A percentile compares a stretch with the other conserved stretches of the same genome.
These are phyloP conservation scores for Tragelaphus imberbis DNA, from an alignment of 2,113 vertebrate species.

Conservation along the genomic window DNA sequence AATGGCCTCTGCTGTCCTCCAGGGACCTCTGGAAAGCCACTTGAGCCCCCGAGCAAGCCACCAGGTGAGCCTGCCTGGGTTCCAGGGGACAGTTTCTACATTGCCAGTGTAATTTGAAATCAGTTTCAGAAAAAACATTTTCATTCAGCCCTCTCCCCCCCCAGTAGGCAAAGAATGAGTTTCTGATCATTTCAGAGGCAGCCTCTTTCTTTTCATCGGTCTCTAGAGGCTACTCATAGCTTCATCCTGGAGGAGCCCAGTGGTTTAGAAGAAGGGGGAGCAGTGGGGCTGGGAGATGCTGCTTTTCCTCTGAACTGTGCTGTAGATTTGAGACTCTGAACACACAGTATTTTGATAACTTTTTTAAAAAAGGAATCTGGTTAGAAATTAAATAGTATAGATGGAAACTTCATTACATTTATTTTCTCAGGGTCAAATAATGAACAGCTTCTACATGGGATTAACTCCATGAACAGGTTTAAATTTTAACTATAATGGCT, in stretches of 20 bases:
- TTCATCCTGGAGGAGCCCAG: background rate
- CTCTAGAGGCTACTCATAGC: background rate
- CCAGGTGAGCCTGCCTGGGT: background rate
- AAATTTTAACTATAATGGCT: background rate
- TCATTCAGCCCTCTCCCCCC: background rate
- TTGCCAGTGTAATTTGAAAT: background rate
- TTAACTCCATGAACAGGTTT: background rate
- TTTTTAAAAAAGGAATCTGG: background rate
- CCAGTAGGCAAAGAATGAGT: background rate
- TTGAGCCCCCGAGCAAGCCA: background rate
- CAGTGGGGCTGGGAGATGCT: background rate
- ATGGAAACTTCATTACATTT: background rate
- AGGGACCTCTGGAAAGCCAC: background rate
- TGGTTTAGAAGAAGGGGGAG: background rate
- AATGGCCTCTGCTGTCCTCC: background rate
- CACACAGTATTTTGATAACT: background rate
- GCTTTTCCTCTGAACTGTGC: background rate
- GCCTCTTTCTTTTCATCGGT: background rate
- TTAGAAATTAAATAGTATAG: background rate
- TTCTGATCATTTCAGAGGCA: background rate
- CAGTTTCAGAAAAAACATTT: background rate
- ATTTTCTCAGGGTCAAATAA: background rate
- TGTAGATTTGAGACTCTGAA: background rate
- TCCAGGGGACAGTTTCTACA: background rate
- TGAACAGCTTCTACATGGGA: background rate